Evolutionary conservation across 2,888 invertebrate species (phyloP).

Genomic region (Epinotia brunnichana): DNA sequence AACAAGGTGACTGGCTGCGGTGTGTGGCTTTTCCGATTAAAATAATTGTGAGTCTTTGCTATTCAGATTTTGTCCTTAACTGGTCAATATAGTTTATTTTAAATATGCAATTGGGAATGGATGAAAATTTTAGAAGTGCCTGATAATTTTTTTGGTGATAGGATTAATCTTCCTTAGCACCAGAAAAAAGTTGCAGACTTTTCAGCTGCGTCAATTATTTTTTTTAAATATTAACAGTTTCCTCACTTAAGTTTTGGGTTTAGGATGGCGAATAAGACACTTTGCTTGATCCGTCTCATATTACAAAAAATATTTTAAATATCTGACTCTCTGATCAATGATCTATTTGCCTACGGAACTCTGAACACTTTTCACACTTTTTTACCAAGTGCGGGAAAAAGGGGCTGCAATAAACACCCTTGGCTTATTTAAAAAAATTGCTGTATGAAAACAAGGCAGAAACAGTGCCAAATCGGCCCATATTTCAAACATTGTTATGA

Average conservation of each 20-base stretch:
- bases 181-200: too few species aligned
- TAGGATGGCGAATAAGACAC: too few species aligned
- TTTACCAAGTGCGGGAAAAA: constrained; percentile 15
- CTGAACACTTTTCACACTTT: constrained; percentile 1
- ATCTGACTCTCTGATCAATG: too few species aligned
- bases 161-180: too few species aligned
- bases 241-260: too few species aligned
- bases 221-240: too few species aligned
- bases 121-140: too few species aligned
- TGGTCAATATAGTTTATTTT: background rate
- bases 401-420: constrained; percentile 21
- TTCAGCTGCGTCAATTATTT: too few species aligned
- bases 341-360: background rate
- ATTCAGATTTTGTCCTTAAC: background rate
- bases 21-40: constrained; percentile 23
- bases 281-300: too few species aligned
- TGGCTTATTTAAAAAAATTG: constrained; percentile 37
- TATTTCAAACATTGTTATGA: constrained; percentile 42
- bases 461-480: constrained; percentile 40
- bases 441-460: constrained; percentile 40
- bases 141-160: too few species aligned
- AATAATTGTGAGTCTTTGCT: constrained; percentile 13
- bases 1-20: constrained; percentile 15
- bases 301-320: too few species aligned
- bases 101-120: too few species aligned